Base-by-base conservation (phyloP, 2,113 vertebrate species). In the Alethe castanea region DNA sequence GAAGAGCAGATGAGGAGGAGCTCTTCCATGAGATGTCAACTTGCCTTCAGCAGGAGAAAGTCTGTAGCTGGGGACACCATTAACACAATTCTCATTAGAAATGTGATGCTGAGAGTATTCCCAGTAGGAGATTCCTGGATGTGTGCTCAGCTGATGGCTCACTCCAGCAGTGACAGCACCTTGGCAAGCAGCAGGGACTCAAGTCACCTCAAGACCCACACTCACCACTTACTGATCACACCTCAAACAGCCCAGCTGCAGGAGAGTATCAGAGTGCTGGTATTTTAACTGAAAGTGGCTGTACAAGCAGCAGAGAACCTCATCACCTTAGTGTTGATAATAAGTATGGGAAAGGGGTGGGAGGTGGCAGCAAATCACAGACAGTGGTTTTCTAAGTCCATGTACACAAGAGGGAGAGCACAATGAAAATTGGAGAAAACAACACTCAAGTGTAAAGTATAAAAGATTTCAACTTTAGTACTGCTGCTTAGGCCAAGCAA, bases 321-420 rank as follows among this genome's bases (percentile, higher is more conserved):
- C 62, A 60, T 33, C 29, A 31, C 33, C 26, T 72, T 54, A 25
- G 12, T 81, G 67, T 25, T 52, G 80, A 48, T 38, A 82, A 72
- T 12, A 35, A 25, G 25, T 29, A 19, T 4, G 28, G 36, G 14
- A 5, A 5, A 23, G 8, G 2, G 6, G 7, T 6, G 1, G 12
- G 73, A 31, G 23, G 11, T 33, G 26, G n/a, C 14, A 25, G 29
- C 28, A 84, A 35, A 66, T 73, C 48, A 40, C 40, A 40, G 38
- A 23, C 15, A 26, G 42, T 1, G 2, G 26, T 50, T 90, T 82
- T 61, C 3, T 28, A 65, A 69, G 71, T 45, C 50, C 29, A 8
- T 0, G 2, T 40, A 33, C 69, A 19, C 33, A 59, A 79, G 69
- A 81, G 29, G 45, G 54, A 82, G 57, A 85, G 11, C 3, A 3